phyloP scores from a whole-genome alignment of 2,888 invertebrate species.

The Tineola bisselliella region DNA sequence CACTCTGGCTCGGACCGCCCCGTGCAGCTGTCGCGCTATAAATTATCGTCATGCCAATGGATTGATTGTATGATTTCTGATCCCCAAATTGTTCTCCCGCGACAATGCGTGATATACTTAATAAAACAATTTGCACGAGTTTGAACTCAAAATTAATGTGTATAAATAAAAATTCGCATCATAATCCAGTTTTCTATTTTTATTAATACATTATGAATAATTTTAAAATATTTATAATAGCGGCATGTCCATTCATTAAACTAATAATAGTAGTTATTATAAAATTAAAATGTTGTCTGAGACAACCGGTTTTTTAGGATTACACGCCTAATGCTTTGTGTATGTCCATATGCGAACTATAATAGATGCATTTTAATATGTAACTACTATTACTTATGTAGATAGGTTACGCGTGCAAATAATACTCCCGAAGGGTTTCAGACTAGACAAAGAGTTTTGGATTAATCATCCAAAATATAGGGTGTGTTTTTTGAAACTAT shows the following conservation, averaged over 20 bases:
- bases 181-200: neutral
- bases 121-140: neutral
- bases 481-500: slow-evolving; percentile 41
- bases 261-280: neutral
- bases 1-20: neutral
- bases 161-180: too few relatives aligned
- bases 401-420: slow-evolving; percentile 47
- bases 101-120: neutral
- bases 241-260: neutral
- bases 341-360: slow-evolving; percentile 19
- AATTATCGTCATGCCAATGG: neutral
- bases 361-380: slow-evolving; percentile 41
- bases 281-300: neutral
- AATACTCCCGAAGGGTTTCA: slow-evolving; percentile 28
- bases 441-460: slow-evolving; percentile 50
- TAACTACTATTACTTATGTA: slow-evolving; percentile 38
- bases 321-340: slow-evolving; percentile 23
- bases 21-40: slow-evolving; percentile 10
- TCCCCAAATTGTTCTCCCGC: neutral
- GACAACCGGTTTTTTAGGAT: slow-evolving; percentile 27
- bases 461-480: slow-evolving; percentile 55
- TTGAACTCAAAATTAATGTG: too few relatives aligned
- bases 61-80: slow-evolving; percentile 3
- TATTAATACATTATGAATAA: neutral
- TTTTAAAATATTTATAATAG: neutral